These are phyloP conservation scores for Spilosoma lubricipeda DNA, from an alignment of 2,888 invertebrate genomes.

Conservation along the genomic window DNA sequence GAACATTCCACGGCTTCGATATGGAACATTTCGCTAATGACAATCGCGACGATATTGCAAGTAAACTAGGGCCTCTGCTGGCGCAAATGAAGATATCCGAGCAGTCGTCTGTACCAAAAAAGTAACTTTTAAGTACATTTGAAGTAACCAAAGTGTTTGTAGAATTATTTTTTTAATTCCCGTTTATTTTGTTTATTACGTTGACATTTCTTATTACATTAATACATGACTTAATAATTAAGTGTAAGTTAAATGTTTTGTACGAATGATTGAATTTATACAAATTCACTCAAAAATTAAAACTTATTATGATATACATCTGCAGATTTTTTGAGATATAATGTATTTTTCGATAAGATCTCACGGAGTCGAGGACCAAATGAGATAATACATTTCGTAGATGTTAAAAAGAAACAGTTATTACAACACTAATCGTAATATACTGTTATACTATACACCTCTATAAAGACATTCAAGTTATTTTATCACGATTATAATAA, in stretches of 20 bases:
- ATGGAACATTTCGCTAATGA: constrained; percentile 15
- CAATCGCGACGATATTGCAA: constrained; percentile 19
- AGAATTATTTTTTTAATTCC: neutral
- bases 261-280: neutral
- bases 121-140: neutral
- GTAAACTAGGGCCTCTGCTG: constrained; percentile 30
- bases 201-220: neutral
- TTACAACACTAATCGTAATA: neutral
- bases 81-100: constrained; percentile 15
- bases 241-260: neutral
- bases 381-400: neutral
- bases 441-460: neutral
- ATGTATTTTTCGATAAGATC: neutral
- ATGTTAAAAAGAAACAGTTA: neutral
- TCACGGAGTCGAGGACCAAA: neutral
- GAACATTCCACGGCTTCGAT: constrained; percentile 68
- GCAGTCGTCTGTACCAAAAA: neutral
- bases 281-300: neutral
- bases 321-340: neutral
- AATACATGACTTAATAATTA: neutral
- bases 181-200: constrained; percentile 1
- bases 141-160: neutral
- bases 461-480: neutral
- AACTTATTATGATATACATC: neutral
- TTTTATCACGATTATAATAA: neutral